A percentile compares a stretch with the other conserved stretches of the same genome.
phyloP scores from a whole-genome alignment of 2,888 invertebrate species.

The Leucozona laternaria region DNA sequence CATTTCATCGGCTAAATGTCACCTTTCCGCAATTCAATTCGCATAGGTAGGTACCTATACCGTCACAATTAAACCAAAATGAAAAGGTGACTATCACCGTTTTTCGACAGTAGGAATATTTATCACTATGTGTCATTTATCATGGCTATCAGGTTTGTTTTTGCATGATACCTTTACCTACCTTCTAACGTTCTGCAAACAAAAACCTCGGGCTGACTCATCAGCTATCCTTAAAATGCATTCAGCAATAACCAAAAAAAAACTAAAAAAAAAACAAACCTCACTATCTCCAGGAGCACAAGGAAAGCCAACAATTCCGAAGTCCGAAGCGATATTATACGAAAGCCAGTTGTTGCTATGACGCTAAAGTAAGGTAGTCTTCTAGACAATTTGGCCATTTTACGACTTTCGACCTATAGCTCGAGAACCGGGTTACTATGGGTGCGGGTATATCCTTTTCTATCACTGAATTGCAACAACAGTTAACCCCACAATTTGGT shows the following conservation, averaged over 20 bases:
- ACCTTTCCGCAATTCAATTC: background rate
- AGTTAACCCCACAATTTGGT: slow-evolving; percentile 47
- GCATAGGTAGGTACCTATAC: background rate
- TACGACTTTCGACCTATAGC: slow-evolving; percentile 59
- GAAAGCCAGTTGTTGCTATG: background rate
- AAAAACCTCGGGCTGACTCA: background rate
- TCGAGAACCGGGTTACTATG: slow-evolving; percentile 8
- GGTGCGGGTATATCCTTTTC: background rate
- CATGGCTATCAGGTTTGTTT: slow-evolving; percentile 5
- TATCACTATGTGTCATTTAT: background rate
- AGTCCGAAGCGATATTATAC: background rate
- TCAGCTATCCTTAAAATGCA: slow-evolving; percentile 12
- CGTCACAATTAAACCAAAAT: no score
- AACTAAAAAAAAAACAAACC: background rate
- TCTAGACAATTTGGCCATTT: slow-evolving; percentile 65
- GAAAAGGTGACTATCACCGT: background rate
- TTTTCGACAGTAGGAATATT: background rate
- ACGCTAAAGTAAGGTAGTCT: slow-evolving; percentile 41
- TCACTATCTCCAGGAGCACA: slow-evolving; percentile 3
- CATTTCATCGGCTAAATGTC: slow-evolving; percentile 8
- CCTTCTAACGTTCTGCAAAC: background rate
- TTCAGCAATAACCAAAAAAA: slow-evolving; percentile 1
- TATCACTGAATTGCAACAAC: slow-evolving; percentile 42
- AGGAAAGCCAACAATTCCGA: background rate
- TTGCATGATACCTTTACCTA: background rate